Conservation (phyloP, 2,113 vertebrate species). For the Lipophrys pholis region DNA sequence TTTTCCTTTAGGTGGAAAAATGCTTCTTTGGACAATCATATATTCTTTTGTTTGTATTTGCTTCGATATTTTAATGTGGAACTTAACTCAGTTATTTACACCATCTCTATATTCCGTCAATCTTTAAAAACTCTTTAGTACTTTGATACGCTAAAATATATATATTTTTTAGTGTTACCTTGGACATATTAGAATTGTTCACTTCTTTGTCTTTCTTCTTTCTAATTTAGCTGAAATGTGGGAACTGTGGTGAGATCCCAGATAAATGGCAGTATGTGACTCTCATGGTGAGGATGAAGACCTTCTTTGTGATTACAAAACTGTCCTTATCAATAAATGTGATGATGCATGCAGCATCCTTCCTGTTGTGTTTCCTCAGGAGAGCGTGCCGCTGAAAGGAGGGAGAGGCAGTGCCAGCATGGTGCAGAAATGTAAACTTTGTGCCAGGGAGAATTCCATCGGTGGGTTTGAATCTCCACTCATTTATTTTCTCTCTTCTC, state of each 20-base stretch:
- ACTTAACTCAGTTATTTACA: too few species aligned
- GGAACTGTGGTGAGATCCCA: constrained; percentile 93
- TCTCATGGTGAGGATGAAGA: constrained; percentile 83
- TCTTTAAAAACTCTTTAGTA: background rate
- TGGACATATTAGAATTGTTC: too few species aligned
- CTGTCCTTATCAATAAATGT: background rate
- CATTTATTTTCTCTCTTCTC: background rate
- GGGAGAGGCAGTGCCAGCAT: constrained; percentile 94
- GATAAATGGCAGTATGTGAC: constrained; percentile 98
- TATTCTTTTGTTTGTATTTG: too few species aligned
- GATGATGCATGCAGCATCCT: too few species aligned
- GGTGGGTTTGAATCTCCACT: constrained; percentile 77
- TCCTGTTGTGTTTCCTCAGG: constrained; percentile 74
- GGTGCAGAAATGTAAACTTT: constrained; percentile 99
- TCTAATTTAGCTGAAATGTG: constrained; percentile 91
- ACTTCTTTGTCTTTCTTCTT: background rate
- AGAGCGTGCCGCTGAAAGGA: constrained; percentile 93
- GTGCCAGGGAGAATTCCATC: constrained; percentile 95
- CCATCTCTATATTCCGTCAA: too few species aligned
- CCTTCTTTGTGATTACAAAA: background rate
- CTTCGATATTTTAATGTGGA: too few species aligned
- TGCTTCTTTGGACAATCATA: too few species aligned
- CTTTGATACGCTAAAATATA: background rate
- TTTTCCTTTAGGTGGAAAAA: too few species aligned
- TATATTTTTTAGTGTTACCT: too few species aligned